Evolutionary conservation across 2,113 vertebrate genomes (phyloP), one percentile per base, ranked within the genome.

Genomic region (Ascaphus truei): DNA sequence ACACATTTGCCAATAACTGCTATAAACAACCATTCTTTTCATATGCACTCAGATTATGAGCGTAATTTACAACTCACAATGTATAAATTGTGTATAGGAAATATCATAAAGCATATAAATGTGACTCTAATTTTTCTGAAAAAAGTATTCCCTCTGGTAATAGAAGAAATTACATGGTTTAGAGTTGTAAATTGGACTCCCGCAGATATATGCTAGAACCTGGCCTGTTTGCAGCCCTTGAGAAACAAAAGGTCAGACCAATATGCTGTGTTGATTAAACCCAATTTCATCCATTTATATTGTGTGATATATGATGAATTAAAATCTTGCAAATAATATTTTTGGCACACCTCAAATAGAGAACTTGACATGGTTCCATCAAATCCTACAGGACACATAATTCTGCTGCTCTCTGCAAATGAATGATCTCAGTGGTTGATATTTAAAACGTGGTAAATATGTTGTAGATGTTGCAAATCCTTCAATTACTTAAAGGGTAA

Each of bases 151-250:
- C 50, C 63, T 55, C 55, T 55, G 63, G 63, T 66, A 55, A 66
- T 41, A 23, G 36, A 55, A 36, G 29, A 55, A 66, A 66, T 56
- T 43, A 56, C 50, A 43, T 56, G 50, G 52, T 66, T 66, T 66
- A 66, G 63, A 66, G 36, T 25, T 66, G 63, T 18, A 66, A 66
- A 66, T 66, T 55, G 63, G 26, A 53, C 51, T 55, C 47, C 20
- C 16, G 52, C 39, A 26, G 26, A 52, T 30, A 66, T 3, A 66
- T 31, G 63, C 53, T 39, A 66, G 43, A 66, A 37, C 51, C 51
- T 31, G 25, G 26, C 50, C 63, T 23, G 20, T 66, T 53, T 39
- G 20, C 22, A 16, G 36, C 36, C 50, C 39, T 18, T 53, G 39
- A 66, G 50, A 66, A 41, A 41, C 50, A 31, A 13, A 11, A 56